phyloP scores from a whole-genome alignment of 2,888 invertebrate genomes.

The Meteorus cinctellus region DNA sequence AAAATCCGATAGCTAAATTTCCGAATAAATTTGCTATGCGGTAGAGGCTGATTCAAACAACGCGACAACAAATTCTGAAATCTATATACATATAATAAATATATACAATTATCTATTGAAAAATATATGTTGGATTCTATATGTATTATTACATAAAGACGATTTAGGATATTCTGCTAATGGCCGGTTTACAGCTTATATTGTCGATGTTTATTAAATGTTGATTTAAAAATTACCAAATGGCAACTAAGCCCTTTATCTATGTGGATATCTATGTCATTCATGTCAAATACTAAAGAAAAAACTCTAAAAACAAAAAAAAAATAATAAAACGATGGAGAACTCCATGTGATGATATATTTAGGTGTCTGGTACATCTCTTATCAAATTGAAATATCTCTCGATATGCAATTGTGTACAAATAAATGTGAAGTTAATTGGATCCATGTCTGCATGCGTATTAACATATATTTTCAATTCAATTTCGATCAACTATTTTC shows the following conservation, averaged over 20 bases:
- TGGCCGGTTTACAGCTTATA: slow-evolving; percentile 3
- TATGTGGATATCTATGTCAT: slow-evolving; percentile 27
- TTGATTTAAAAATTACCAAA: background rate
- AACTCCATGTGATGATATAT: background rate
- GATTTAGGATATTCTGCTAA: background rate
- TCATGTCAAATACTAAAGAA: slow-evolving; percentile 1
- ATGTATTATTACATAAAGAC: background rate
- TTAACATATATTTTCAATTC: slow-evolving; percentile 42
- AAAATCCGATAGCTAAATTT: slow-evolving; percentile 1
- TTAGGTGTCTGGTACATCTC: slow-evolving; percentile 42
- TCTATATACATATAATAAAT: background rate
- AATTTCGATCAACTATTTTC: background rate
- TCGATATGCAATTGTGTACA: slow-evolving; percentile 28
- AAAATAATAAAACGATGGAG: background rate
- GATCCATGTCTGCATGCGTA: slow-evolving; percentile 46
- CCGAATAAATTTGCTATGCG: background rate
- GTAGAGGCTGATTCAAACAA: slow-evolving; percentile 1
- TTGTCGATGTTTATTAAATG: background rate
- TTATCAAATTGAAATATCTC: slow-evolving; percentile 17
- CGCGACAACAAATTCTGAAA: background rate
- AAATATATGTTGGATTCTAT: slow-evolving; percentile 16
- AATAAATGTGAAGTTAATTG: slow-evolving; percentile 22
- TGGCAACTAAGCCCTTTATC: slow-evolving; percentile 15
- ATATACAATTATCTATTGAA: slow-evolving; percentile 7
- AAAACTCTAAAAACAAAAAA: background rate